phyloP scores from a whole-genome alignment of 2,797 vertebrate genomes.

The Acipenser ruthenus region DNA sequence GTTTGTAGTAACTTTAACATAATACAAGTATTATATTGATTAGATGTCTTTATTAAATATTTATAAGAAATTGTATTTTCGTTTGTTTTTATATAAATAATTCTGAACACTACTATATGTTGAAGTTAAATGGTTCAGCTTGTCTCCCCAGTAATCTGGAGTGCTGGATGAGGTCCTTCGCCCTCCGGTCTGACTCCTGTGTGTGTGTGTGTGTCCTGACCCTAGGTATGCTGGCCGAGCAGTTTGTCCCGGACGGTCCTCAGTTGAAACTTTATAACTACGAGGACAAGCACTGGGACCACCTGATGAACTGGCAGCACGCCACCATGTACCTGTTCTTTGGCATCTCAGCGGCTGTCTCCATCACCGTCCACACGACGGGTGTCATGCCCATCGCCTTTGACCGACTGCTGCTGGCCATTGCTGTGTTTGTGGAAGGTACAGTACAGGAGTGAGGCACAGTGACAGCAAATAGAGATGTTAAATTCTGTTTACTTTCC shows the following conservation, averaged over 20 bases:
- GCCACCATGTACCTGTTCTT: conserved; percentile 91
- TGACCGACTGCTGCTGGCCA: conserved; percentile 73
- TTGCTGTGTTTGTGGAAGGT: conserved; percentile 88
- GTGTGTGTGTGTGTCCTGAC: neutral
- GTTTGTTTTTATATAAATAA: no score
- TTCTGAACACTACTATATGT: no score
- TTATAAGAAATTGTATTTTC: no score
- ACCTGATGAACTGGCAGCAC: conserved; percentile 87
- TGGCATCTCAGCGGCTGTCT: conserved; percentile 62
- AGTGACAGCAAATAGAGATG: no score
- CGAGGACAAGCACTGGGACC: conserved; percentile 68
- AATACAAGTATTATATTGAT: no score
- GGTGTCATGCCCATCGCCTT: conserved; percentile 62
- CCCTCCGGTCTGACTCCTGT: neutral
- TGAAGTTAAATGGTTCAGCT: no score
- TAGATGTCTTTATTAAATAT: no score
- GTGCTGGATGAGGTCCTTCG: no score
- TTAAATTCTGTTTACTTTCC: no score
- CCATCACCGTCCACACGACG: conserved; percentile 66
- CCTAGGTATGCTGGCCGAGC: conserved; percentile 79
- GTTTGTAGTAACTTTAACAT: no score
- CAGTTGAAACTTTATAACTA: conserved; percentile 68
- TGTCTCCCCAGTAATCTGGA: no score
- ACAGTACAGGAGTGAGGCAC: conserved; percentile 12
- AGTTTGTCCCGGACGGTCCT: conserved; percentile 75